Percentiles rank a stretch among this genome's conserved stretches.
These are phyloP conservation scores for Mongoloraphidia duomilia DNA, from an alignment of 2,888 invertebrate genomes.

Conservation along the genomic window DNA sequence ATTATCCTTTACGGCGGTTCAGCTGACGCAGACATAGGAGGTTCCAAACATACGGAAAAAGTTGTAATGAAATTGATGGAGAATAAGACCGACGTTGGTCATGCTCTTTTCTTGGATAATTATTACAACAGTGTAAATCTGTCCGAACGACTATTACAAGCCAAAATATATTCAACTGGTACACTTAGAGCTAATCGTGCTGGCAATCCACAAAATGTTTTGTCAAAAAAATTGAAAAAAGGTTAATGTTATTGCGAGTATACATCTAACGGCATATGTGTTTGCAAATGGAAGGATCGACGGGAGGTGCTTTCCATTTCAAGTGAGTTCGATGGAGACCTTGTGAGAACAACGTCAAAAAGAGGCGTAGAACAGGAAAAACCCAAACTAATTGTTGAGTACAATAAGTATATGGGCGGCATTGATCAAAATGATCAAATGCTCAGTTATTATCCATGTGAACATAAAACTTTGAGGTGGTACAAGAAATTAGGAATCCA, in stretches of 20 bases:
- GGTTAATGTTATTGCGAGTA: conserved; percentile 14
- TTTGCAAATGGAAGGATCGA: conserved; percentile 21
- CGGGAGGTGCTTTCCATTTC: conserved; percentile 19
- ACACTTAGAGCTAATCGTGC: conserved; percentile 19
- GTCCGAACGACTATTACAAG: too few relatives aligned
- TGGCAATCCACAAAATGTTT: conserved; percentile 15
- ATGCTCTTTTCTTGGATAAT: not conserved
- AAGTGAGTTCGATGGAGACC: conserved; percentile 15
- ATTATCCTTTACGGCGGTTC: too few relatives aligned
- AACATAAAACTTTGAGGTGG: conserved; percentile 15
- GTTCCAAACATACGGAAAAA: not conserved
- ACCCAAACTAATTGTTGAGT: conserved; percentile 13
- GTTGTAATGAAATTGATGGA: not conserved
- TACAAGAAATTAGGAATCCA: conserved; percentile 17
- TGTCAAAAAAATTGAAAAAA: conserved; percentile 14
- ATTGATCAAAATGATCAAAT: conserved; percentile 18
- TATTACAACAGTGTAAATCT: not conserved
- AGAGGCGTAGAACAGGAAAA: conserved; percentile 8
- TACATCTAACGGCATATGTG: conserved; percentile 15
- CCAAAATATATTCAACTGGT: conserved; percentile 24
- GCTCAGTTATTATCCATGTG: conserved; percentile 17
- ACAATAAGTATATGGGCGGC: conserved; percentile 14
- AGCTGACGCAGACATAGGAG: too few relatives aligned
- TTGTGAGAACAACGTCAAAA: conserved; percentile 12
- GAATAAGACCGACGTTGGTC: not conserved